phyloP scores from a whole-genome alignment of 1,140 invertebrate genomes.

The Manduca sexta region DNA sequence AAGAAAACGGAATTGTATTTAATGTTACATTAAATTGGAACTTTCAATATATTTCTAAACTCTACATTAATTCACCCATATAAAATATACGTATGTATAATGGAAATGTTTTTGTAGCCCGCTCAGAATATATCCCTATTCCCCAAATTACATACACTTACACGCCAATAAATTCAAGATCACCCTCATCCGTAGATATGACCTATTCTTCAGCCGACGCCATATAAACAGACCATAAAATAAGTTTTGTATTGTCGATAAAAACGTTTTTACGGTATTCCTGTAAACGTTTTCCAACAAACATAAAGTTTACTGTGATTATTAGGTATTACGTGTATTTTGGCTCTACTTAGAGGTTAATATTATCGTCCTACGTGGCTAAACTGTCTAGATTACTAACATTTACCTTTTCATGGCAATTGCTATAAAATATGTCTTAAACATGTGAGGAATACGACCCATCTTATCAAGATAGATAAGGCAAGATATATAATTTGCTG shows the following conservation, averaged over 20 bases:
- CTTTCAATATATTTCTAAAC: too few relatives aligned
- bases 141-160: constrained; percentile 7
- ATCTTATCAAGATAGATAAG: too few relatives aligned
- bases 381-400: too few relatives aligned
- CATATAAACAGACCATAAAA: constrained; percentile 60
- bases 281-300: constrained; percentile 26
- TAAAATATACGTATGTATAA: too few relatives aligned
- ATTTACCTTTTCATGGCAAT: too few relatives aligned
- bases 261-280: constrained; percentile 46
- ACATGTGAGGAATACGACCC: too few relatives aligned
- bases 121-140: background rate
- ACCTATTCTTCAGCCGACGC: constrained; percentile 30
- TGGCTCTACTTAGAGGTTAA: background rate
- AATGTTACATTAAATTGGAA: too few relatives aligned
- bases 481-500: too few relatives aligned
- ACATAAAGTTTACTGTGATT: constrained; percentile 20
- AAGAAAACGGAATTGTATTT: too few relatives aligned
- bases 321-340: constrained; percentile 2
- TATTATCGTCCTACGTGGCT: background rate
- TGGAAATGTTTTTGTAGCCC: too few relatives aligned
- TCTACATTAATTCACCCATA: too few relatives aligned
- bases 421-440: too few relatives aligned
- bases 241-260: constrained; percentile 54
- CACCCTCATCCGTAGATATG: constrained; percentile 32
- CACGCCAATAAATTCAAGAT: constrained; percentile 36